phyloP scores from a whole-genome alignment of 2,888 invertebrate genomes.

The Andrena marginata region DNA sequence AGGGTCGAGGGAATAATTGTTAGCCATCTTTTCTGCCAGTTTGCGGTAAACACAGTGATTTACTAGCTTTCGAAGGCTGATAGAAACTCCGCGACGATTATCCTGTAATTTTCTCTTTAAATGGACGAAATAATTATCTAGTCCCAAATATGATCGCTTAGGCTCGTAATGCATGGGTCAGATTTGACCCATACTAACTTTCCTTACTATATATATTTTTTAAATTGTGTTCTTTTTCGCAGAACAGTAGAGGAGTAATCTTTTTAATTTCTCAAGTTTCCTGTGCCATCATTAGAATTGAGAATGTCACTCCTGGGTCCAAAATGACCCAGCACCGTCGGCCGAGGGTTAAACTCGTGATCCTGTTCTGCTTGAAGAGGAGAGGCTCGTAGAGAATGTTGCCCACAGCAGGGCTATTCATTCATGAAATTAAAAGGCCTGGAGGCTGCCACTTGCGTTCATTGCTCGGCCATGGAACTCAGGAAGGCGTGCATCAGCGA shows the following conservation, averaged over 20 bases:
- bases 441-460: conserved; percentile 19
- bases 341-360: neutral
- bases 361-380: neutral
- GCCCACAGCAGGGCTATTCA: conserved; percentile 38
- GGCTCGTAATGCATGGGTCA: too few species aligned
- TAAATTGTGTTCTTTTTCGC: too few species aligned
- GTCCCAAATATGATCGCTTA: too few species aligned
- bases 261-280: too few species aligned
- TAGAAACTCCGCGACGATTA: neutral
- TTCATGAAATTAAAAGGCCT: conserved; percentile 41
- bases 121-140: too few species aligned
- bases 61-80: neutral
- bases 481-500: conserved; percentile 51
- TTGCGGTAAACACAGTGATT: neutral
- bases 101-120: neutral
- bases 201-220: too few species aligned
- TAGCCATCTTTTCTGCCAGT: neutral
- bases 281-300: too few species aligned
- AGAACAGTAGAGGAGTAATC: too few species aligned
- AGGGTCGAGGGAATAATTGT: neutral
- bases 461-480: conserved; percentile 44
- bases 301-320: too few species aligned
- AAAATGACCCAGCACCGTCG: neutral
- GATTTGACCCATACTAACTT: too few species aligned
- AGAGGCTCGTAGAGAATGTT: neutral